These are phyloP conservation scores for Chionodraco myersi DNA, from an alignment of 2,113 vertebrate species.

Conservation along the genomic window DNA sequence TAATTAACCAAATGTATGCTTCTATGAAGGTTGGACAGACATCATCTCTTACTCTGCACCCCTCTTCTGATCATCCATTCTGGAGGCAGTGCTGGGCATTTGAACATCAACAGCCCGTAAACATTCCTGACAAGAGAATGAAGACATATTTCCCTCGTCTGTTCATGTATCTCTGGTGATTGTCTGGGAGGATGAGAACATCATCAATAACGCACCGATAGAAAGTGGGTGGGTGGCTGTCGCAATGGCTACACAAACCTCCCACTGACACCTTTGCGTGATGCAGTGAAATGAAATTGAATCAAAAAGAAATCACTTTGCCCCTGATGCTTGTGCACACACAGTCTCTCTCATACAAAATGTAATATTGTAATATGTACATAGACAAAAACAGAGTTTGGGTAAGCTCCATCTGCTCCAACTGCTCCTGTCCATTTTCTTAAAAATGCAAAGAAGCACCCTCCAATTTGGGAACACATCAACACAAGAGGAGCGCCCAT, in stretches of 20 bases:
- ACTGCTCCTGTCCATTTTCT: not conserved
- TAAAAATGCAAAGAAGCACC: not conserved
- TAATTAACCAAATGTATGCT: constrained; percentile 34
- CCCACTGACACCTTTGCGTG: constrained; percentile 52
- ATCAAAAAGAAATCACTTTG: constrained; percentile 57
- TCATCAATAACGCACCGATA: constrained; percentile 69
- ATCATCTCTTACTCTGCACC: constrained; percentile 48
- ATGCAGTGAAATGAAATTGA: constrained; percentile 49
- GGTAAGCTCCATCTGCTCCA: constrained; percentile 12
- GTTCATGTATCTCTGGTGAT: constrained; percentile 59
- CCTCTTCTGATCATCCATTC: constrained; percentile 51
- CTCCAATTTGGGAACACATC: constrained; percentile 55
- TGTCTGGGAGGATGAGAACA: constrained; percentile 65
- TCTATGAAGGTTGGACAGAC: constrained; percentile 56
- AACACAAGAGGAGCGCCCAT: constrained; percentile 42
- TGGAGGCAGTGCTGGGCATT: constrained; percentile 38
- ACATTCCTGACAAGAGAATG: constrained; percentile 65
- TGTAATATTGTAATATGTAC: constrained; percentile 26
- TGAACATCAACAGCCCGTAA: constrained; percentile 63
- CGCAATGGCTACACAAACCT: constrained; percentile 50
- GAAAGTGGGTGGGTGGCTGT: constrained; percentile 52
- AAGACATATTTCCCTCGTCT: constrained; percentile 73
- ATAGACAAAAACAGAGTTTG: constrained; percentile 8
- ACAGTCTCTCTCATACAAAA: not conserved
- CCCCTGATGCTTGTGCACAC: not conserved